Base-by-base conservation (phyloP, 2,797 vertebrate genomes). In the Aphelocoma californica region DNA sequence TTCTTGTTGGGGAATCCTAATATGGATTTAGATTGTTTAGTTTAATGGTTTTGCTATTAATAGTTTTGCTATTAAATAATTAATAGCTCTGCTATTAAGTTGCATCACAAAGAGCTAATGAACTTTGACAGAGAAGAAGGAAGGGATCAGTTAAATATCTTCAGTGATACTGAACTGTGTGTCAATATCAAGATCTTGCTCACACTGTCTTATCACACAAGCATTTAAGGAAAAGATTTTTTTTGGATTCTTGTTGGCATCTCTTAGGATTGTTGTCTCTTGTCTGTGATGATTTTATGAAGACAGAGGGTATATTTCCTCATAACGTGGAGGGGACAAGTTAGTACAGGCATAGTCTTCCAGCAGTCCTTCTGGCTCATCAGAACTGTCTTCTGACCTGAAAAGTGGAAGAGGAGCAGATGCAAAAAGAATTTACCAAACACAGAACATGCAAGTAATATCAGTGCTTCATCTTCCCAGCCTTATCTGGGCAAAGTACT, bases 321-420 rank as follows among this genome's bases (percentile, higher is more conserved):
- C 98, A 10, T 98, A 98, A 45, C 81, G 96, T 19, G 98, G 98
- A 84, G 98, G 97, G 58, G 93, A 91, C 62, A 96, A 74, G 38
- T 91, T 42, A 51, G 51, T 48, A 62, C 5, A 12, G n/a, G 45
- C 6, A 9, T 86, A 95, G 7, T 91, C 86, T 91, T 94, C 94
- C 42, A 48, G 57, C 15, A 50, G 58, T 42, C 85, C 97, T 80
- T 92, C 93, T 54, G 86, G 75, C 26, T 72, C 93, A 53, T 86
- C 64, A 54, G 81, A 88, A 24, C 57, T 89, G 50, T 89, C 60
- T 32, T 88, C 79, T 84, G 84, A 93, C 60, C 98, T 98, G 93
- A 80, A 97, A 97, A 88, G 4, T 42, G 14, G 50, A 97, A 92
- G 79, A 83, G 45, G 58, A 94, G 56, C 24, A 66, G 91, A 61